These are phyloP conservation scores for Eira barbara DNA, from an alignment of 2,113 vertebrate genomes.

Conservation along the genomic window DNA sequence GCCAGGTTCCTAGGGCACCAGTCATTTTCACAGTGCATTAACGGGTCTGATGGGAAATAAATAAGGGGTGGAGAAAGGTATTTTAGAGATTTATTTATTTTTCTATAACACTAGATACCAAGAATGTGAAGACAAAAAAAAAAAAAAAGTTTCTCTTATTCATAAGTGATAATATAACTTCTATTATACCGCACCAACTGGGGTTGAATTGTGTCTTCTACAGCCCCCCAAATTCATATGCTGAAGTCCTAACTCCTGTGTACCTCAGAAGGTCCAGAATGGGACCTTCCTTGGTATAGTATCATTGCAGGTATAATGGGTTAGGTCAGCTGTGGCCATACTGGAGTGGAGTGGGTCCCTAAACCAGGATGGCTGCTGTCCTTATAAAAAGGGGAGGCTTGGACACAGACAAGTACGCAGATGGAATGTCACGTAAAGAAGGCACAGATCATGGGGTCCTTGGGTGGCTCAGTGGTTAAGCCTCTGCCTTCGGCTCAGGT, in stretches of 20 bases:
- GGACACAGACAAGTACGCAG: not conserved
- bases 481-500: too few relatives aligned
- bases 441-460: not conserved
- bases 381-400: not conserved
- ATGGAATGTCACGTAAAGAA: fast-evolving
- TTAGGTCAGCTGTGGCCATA: not conserved
- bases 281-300: not conserved
- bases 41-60: not conserved
- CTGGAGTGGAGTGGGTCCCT: not conserved
- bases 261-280: not conserved
- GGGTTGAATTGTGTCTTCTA: not conserved
- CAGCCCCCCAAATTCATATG: not conserved
- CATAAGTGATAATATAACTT: not conserved
- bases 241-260: not conserved
- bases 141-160: not conserved
- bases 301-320: not conserved
- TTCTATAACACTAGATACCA: not conserved
- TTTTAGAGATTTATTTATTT: not conserved
- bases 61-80: not conserved
- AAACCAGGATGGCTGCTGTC: not conserved
- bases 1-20: not conserved
- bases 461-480: too few relatives aligned
- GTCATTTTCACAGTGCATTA: not conserved
- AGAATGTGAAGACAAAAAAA: not conserved
- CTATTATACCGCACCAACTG: not conserved